These are phyloP conservation scores for Uloborus diversus DNA, from an alignment of 1,140 invertebrate genomes.

Conservation along the genomic window DNA sequence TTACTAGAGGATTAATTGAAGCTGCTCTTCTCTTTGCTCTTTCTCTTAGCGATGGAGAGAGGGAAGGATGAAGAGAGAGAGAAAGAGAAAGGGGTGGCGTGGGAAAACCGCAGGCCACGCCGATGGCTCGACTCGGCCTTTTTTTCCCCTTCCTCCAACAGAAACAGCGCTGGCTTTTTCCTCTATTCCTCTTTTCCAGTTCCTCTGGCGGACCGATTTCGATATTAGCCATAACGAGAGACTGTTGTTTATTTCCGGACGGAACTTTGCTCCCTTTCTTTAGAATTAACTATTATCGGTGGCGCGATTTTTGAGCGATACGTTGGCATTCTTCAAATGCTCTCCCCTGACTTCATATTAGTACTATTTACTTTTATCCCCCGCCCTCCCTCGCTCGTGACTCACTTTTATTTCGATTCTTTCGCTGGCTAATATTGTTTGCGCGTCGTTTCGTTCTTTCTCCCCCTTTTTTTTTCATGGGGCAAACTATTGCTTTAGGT, in stretches of 20 bases:
- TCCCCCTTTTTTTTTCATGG: too few relatives aligned
- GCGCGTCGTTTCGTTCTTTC: too few relatives aligned
- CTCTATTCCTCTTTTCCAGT: background rate
- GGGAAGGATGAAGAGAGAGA: constrained; percentile 3
- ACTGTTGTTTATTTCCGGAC: constrained; percentile 2
- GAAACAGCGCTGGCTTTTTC: background rate
- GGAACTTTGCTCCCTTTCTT: background rate
- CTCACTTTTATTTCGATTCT: background rate
- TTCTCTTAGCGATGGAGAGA: background rate
- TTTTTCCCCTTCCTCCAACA: constrained; percentile 36
- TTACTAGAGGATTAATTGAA: constrained; percentile 54
- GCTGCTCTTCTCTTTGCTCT: constrained; percentile 36
- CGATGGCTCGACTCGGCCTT: constrained; percentile 2
- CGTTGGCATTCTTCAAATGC: background rate
- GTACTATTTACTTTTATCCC: background rate
- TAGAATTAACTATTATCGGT: constrained; percentile 41
- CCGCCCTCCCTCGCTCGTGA: background rate
- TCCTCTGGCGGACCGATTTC: background rate
- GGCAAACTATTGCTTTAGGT: too few relatives aligned
- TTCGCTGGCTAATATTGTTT: background rate
- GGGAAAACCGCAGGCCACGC: constrained; percentile 50
- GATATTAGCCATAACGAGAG: constrained; percentile 8
- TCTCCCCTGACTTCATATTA: background rate
- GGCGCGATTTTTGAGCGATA: constrained; percentile 23
- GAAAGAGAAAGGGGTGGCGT: constrained; percentile 5